Evolutionary conservation across 2,888 invertebrate species (phyloP), one percentile per base, ranked within the genome.

Genomic region (Serrognathus titanus): DNA sequence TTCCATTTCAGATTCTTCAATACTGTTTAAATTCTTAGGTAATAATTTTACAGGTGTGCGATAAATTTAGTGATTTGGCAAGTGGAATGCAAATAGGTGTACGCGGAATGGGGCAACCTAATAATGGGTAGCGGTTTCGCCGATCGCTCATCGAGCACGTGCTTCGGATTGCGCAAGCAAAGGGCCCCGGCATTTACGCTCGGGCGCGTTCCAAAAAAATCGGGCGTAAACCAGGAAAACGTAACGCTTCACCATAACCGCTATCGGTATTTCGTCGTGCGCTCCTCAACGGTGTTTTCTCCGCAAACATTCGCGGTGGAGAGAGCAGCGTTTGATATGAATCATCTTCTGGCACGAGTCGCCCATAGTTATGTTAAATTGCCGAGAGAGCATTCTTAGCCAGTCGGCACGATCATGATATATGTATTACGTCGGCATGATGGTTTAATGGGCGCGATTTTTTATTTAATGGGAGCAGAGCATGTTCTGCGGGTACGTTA

Each of bases 301-400:
- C 46, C 38, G 16, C 48, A 54, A 54, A 58, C 55, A 55, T 55
- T 55, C 55, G 55, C 53, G 40, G 24, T 31, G 24, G 24, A 31
- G 11, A 43, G 43, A 43, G 50, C 50, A 54, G 54, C 48, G 38
- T 48, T 60, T 59, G 65, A 66, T 66, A 65, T 65, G 65, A 66
- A 66, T 66, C 66, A 66, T 65, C 60, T 58, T 53, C 57, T 57
- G 64, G 66, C 66, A 66, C 66, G 66, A 66, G 66, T 66, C 65
- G 66, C 66, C 66, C 62, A 63, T 60, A 64, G 66, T 65, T 59
- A 65, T 57, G 55, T 61, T 66, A 66, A 66, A 66, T 66, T 66
- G 61, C 64, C 62, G 62, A 31, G 24, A 31, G 24, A 64, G 63
- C 62, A 62, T 60, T 64, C 63, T 63, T 64, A 60, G 58, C 57